Evolutionary conservation across 2,797 vertebrate species (phyloP).

Genomic region (Acrossocheilus wenchowensis): DNA sequence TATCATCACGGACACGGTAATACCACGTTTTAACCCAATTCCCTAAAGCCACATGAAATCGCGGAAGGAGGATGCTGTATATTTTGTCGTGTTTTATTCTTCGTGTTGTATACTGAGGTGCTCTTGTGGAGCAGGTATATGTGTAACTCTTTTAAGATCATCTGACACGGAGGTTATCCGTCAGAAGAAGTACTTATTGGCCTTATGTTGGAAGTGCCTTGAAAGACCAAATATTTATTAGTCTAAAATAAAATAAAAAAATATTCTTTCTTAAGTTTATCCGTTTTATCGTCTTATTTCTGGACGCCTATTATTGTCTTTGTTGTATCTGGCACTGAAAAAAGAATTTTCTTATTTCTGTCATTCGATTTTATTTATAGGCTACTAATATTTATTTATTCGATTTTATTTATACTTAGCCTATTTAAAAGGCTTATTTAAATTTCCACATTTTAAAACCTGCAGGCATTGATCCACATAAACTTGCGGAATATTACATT

Average conservation of each 20-base stretch:
- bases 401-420: not conserved
- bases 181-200: slow-evolving; percentile 78
- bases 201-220: slow-evolving; percentile 77
- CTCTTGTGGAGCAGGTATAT: slow-evolving; percentile 61
- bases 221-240: slow-evolving; percentile 71
- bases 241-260: slow-evolving; percentile 60
- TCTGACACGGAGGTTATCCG: slow-evolving; percentile 54
- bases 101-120: slow-evolving; percentile 41
- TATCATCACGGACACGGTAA: not conserved
- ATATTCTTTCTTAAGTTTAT: slow-evolving; percentile 60
- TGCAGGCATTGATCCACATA: not conserved
- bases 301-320: not conserved
- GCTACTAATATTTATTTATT: not conserved
- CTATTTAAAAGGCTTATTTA: too few species aligned
- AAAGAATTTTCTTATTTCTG: not conserved
- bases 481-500: not conserved
- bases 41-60: not conserved
- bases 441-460: not conserved
- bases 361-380: not conserved
- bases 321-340: not conserved
- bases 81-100: slow-evolving; percentile 14
- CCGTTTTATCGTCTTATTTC: slow-evolving; percentile 3
- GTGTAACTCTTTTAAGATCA: slow-evolving; percentile 36
- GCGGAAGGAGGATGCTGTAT: slow-evolving; percentile 8
- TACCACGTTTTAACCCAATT: not conserved